phyloP scores from a whole-genome alignment of 2,113 vertebrate genomes.

The Corythoichthys intestinalis region DNA sequence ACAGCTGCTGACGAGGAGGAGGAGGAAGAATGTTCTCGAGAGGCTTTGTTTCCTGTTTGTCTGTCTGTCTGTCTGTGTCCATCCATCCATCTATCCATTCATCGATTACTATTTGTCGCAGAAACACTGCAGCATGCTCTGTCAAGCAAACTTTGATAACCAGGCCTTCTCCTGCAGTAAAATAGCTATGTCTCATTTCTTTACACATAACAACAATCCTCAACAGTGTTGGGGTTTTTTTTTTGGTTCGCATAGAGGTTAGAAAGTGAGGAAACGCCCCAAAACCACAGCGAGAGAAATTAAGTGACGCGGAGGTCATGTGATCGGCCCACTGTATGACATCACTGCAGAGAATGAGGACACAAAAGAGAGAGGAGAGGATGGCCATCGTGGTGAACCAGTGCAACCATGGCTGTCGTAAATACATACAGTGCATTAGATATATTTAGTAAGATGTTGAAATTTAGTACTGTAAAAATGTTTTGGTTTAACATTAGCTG shows the following conservation, averaged over 20 bases:
- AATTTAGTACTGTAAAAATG: neutral
- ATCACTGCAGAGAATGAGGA: constrained; percentile 71
- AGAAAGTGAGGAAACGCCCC: constrained; percentile 17
- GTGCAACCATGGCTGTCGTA: constrained; percentile 19
- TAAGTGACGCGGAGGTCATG: constrained; percentile 34
- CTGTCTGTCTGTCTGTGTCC: constrained; percentile 9
- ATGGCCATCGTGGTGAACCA: constrained; percentile 25
- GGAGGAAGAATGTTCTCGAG: constrained; percentile 34
- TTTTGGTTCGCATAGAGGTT: constrained; percentile 17
- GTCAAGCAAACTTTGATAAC: neutral
- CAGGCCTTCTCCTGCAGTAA: neutral
- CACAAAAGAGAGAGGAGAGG: constrained; percentile 55
- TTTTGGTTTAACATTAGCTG: neutral
- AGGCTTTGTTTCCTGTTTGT: constrained; percentile 30
- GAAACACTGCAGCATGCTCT: neutral
- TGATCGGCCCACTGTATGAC: constrained; percentile 68
- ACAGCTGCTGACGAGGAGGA: constrained; percentile 49
- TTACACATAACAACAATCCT: neutral
- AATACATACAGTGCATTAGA: neutral
- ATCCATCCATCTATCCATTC: neutral
- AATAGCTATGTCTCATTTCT: neutral
- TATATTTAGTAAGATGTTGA: too few species aligned
- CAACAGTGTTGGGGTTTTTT: neutral
- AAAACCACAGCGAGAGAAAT: constrained; percentile 3
- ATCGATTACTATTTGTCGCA: neutral